phyloP scores from a whole-genome alignment of 92 coral and sea anemone species.

The Porites lobata region DNA sequence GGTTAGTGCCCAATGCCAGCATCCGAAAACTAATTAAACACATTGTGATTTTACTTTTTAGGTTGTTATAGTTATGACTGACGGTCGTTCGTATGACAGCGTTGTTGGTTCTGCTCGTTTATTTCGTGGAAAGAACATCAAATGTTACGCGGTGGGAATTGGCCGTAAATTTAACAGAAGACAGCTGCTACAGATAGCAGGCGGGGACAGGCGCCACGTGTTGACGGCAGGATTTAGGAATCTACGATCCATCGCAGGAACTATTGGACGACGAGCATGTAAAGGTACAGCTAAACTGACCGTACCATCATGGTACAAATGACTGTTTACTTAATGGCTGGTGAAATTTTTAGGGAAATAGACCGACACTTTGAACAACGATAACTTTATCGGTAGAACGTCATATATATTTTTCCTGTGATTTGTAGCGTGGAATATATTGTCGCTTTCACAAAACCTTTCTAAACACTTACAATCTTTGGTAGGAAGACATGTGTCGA shows the following conservation, averaged over 20 bases:
- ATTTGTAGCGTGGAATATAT: too few species aligned
- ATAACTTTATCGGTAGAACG: too few species aligned
- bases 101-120: slow-evolving; percentile 56
- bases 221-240: slow-evolving; percentile 60
- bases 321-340: too few species aligned
- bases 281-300: slow-evolving; percentile 3
- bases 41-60: slow-evolving; percentile 22
- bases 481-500: too few species aligned
- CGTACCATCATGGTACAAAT: too few species aligned
- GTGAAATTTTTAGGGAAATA: too few species aligned
- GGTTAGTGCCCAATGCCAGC: slow-evolving; percentile 1
- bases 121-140: slow-evolving; percentile 60
- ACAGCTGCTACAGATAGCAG: slow-evolving; percentile 69
- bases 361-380: too few species aligned
- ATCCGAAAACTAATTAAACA: background rate
- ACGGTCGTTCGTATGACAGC: slow-evolving; percentile 68
- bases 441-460: too few species aligned
- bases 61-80: slow-evolving; percentile 72
- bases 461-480: too few species aligned
- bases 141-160: slow-evolving; percentile 79
- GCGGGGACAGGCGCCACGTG: slow-evolving; percentile 65
- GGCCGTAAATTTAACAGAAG: slow-evolving; percentile 43
- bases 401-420: too few species aligned
- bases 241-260: slow-evolving; percentile 60
- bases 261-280: slow-evolving; percentile 72